Conservation (phyloP, 2,797 vertebrate species). For the Helicolenus hilgendorfi region DNA sequence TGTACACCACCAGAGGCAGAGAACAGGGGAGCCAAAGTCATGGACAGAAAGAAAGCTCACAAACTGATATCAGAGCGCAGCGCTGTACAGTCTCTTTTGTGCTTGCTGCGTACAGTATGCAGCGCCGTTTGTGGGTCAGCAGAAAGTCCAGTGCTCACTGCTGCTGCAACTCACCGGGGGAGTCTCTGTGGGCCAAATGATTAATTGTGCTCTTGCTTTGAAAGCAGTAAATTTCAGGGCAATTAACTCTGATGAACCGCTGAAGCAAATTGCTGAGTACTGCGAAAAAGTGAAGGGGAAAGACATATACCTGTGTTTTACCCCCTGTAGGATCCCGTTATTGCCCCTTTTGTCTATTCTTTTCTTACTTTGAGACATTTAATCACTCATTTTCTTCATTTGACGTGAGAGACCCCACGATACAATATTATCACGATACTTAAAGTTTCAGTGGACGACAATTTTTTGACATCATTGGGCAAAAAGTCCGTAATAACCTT, state of each 20-base stretch:
- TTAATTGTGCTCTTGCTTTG: conserved; percentile 79
- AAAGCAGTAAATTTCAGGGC: conserved; percentile 81
- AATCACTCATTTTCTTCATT: neutral
- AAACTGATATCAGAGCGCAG: conserved; percentile 10
- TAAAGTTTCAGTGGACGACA: too few species aligned
- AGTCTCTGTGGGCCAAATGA: conserved; percentile 72
- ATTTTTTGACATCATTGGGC: too few species aligned
- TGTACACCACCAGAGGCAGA: conserved; percentile 49
- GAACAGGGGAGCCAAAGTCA: neutral
- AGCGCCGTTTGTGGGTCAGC: conserved; percentile 81
- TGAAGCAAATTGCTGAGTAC: conserved; percentile 71
- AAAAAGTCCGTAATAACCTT: too few species aligned
- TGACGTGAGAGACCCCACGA: too few species aligned
- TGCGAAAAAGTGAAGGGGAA: conserved; percentile 41
- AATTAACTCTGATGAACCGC: conserved; percentile 78
- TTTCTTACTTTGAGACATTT: neutral
- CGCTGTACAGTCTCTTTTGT: conserved; percentile 23
- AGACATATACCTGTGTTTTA: conserved; percentile 23
- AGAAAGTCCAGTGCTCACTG: conserved; percentile 70
- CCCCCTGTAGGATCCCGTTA: neutral
- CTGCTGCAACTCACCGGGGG: conserved; percentile 67
- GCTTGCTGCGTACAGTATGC: conserved; percentile 35
- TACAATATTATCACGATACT: too few species aligned
- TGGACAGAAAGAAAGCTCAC: conserved; percentile 3
- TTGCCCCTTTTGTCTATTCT: conserved; percentile 1